Conservation (phyloP, 2,888 invertebrate species). For the Drosophila lutescens region DNA sequence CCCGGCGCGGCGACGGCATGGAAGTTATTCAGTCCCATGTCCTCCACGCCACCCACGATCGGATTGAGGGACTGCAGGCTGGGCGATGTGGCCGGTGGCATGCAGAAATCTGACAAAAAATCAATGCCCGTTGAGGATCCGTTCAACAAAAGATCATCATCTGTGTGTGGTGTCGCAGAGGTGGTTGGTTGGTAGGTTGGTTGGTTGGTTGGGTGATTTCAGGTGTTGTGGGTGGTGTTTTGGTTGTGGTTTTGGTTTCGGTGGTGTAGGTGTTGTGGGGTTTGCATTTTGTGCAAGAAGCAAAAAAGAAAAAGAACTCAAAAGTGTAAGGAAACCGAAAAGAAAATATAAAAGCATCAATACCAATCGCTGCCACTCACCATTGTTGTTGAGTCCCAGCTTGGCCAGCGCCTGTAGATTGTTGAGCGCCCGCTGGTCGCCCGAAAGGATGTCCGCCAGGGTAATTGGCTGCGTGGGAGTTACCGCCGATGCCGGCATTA, state of each 20-base stretch:
- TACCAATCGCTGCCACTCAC: slow-evolving; percentile 83
- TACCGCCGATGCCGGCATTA: slow-evolving; percentile 84
- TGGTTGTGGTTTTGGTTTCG: slow-evolving; percentile 9
- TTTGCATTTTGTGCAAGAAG: slow-evolving; percentile 13
- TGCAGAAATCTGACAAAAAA: slow-evolving; percentile 87
- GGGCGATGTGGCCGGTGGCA: slow-evolving; percentile 87
- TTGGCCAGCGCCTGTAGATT: slow-evolving; percentile 96
- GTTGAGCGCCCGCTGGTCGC: slow-evolving; percentile 91
- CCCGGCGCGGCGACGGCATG: slow-evolving; percentile 84
- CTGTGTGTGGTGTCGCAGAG: slow-evolving; percentile 24
- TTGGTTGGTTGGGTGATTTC: slow-evolving; percentile 12
- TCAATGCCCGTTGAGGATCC: slow-evolving; percentile 87
- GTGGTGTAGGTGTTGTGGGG: slow-evolving; percentile 10
- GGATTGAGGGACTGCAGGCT: slow-evolving; percentile 84
- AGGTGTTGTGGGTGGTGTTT: slow-evolving; percentile 18
- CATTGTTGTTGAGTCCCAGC: slow-evolving; percentile 89
- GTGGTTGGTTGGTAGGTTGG: background rate
- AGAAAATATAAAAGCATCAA: background rate
- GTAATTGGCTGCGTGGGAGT: slow-evolving; percentile 88
- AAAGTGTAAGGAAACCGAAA: slow-evolving; percentile 22
- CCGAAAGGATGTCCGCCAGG: slow-evolving; percentile 90
- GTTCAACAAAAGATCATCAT: slow-evolving; percentile 86
- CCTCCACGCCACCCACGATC: slow-evolving; percentile 84
- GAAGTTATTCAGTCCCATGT: slow-evolving; percentile 83
- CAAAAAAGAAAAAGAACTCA: slow-evolving; percentile 24